These are phyloP conservation scores for Mirounga angustirostris DNA, from an alignment of 2,113 vertebrate genomes.

Conservation along the genomic window DNA sequence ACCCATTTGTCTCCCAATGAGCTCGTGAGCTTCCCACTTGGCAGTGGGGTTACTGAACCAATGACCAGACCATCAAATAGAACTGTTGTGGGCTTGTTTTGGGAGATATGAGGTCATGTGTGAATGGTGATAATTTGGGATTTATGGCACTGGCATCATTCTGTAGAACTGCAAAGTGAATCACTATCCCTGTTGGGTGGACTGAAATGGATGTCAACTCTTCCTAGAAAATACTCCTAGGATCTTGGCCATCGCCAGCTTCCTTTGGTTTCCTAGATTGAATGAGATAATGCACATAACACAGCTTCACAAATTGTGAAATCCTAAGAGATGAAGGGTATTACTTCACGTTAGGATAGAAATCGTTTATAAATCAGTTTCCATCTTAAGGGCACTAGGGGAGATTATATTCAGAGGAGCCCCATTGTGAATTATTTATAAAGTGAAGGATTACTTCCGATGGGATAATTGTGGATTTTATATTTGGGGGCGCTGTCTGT, in stretches of 20 bases:
- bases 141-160: background rate
- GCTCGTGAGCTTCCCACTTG: background rate
- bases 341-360: slow-evolving; percentile 37
- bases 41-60: background rate
- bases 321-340: slow-evolving; percentile 41
- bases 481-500: slow-evolving; percentile 14
- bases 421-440: slow-evolving; percentile 62
- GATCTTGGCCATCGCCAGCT: background rate
- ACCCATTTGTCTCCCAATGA: background rate
- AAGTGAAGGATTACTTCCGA: slow-evolving; percentile 35
- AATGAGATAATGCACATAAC: slow-evolving; percentile 42
- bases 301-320: slow-evolving; percentile 27
- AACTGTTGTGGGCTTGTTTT: background rate
- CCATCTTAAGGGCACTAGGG: background rate
- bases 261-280: slow-evolving; percentile 10
- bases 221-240: background rate
- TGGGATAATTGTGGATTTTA: slow-evolving; percentile 25
- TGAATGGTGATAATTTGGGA: background rate
- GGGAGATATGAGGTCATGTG: background rate
- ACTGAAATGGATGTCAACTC: background rate
- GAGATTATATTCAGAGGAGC: background rate
- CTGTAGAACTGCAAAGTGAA: no score
- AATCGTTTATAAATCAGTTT: slow-evolving; percentile 57
- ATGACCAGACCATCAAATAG: background rate
- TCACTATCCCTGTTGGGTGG: background rate